Conservation (phyloP, 2,888 invertebrate genomes). For the Copidosoma aretas region DNA sequence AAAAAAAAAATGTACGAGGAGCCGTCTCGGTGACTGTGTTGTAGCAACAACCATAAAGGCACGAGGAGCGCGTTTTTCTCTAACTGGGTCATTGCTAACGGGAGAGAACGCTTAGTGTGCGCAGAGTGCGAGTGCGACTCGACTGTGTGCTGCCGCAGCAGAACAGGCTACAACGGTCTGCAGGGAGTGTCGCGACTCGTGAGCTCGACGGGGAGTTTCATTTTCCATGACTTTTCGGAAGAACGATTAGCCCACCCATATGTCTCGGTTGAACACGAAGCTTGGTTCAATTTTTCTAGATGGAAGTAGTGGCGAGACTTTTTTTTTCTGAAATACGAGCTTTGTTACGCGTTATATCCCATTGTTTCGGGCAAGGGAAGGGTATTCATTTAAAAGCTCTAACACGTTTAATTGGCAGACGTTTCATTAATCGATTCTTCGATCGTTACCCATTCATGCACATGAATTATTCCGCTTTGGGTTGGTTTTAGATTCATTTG, state of each 20-base stretch:
- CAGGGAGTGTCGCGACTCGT: not conserved
- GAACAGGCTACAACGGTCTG: not conserved
- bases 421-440: too few relatives aligned
- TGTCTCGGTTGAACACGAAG: not conserved
- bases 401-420: too few relatives aligned
- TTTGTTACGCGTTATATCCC: too few relatives aligned
- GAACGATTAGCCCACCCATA: not conserved
- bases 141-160: not conserved
- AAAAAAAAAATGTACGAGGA: not conserved
- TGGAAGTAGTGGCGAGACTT: too few relatives aligned
- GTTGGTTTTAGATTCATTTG: too few relatives aligned
- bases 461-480: too few relatives aligned
- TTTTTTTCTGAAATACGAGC: too few relatives aligned
- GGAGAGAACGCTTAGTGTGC: slow-evolving; percentile 47
- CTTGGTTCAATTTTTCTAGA: too few relatives aligned
- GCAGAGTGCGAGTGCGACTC: not conserved
- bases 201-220: slow-evolving; percentile 12
- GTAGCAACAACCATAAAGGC: not conserved
- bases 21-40: too few relatives aligned
- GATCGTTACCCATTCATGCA: too few relatives aligned
- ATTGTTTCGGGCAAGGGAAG: too few relatives aligned
- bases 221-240: slow-evolving; percentile 32
- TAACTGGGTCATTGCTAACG: slow-evolving; percentile 59
- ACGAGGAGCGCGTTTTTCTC: slow-evolving; percentile 10
- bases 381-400: too few relatives aligned